These are phyloP conservation scores for Anisognathus igniventris DNA, from an alignment of 2,797 vertebrate genomes.

Conservation along the genomic window DNA sequence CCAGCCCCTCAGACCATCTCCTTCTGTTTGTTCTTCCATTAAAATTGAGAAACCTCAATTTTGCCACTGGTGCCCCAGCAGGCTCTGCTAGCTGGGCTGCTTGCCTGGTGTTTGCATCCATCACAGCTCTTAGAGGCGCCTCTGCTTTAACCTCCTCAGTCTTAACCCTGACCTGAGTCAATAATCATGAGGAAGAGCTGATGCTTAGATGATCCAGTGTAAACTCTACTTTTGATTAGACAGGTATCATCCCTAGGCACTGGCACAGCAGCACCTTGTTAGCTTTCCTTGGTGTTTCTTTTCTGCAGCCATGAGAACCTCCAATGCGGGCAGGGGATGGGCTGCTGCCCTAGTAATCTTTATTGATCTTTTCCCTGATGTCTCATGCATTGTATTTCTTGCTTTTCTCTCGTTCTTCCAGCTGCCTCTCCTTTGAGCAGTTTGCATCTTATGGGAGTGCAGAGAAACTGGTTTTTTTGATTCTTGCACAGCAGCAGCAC, in stretches of 20 bases:
- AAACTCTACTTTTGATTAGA: conserved; percentile 51
- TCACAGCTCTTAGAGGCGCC: background rate
- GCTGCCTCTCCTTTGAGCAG: background rate
- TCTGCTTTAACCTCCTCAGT: conserved; percentile 37
- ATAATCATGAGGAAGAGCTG: conserved; percentile 3
- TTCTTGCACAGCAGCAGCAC: background rate
- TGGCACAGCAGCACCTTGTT: background rate
- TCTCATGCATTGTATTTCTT: conserved; percentile 8
- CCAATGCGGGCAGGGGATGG: background rate
- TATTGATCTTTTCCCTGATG: conserved; percentile 45
- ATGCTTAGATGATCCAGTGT: conserved; percentile 30
- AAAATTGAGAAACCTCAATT: background rate
- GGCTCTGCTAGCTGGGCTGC: background rate
- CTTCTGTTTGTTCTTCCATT: conserved; percentile 1
- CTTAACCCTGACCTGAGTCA: conserved; percentile 48
- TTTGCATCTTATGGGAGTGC: conserved; percentile 4
- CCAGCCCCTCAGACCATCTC: background rate
- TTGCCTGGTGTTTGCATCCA: conserved; percentile 24
- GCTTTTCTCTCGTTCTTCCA: background rate
- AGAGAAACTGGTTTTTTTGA: background rate
- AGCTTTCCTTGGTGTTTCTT: conserved; percentile 27
- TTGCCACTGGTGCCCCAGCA: background rate
- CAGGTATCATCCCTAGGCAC: conserved; percentile 13
- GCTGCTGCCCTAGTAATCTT: conserved; percentile 52
- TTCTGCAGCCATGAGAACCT: background rate